A percentile compares a stretch with the other conserved stretches of the same genome.
These are phyloP conservation scores for Erythrocebus patas DNA, from an alignment of 2,113 vertebrate species.

Conservation along the genomic window DNA sequence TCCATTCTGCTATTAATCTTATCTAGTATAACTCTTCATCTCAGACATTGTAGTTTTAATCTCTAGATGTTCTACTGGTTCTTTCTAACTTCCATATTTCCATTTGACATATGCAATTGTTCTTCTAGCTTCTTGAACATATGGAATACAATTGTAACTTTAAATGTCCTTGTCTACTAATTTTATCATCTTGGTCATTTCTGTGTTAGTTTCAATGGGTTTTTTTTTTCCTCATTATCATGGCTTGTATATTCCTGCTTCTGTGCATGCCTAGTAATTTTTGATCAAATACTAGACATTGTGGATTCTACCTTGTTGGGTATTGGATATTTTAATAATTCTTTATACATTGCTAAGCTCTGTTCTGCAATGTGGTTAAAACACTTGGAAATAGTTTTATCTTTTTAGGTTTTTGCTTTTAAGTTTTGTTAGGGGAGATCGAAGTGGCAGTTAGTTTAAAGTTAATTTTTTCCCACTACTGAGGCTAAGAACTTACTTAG, in stretches of 20 bases:
- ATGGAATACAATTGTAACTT: not conserved
- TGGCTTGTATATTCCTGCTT: slow-evolving; percentile 16
- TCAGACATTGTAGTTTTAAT: not conserved
- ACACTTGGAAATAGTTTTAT: not conserved
- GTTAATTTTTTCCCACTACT: not conserved
- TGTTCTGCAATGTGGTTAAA: not conserved
- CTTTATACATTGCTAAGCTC: not conserved
- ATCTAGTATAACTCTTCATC: not conserved
- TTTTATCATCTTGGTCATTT: not conserved
- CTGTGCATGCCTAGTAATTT: not conserved
- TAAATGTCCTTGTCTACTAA: slow-evolving; percentile 18
- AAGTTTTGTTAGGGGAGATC: not conserved
- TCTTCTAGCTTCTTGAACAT: not conserved
- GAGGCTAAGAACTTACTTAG: not conserved
- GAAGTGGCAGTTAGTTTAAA: not conserved
- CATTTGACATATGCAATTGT: not conserved
- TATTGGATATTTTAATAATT: slow-evolving; percentile 15
- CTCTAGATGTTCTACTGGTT: not conserved
- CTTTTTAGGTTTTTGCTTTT: slow-evolving; percentile 15
- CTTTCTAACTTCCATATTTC: not conserved
- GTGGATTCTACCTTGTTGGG: not conserved
- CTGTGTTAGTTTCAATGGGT: not conserved
- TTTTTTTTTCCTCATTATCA: not conserved
- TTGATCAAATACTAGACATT: slow-evolving; percentile 6
- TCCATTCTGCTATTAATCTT: not conserved